Percentiles rank a stretch among this genome's conserved stretches.
These are phyloP conservation scores for Ceyx melanurus DNA, from an alignment of 2,113 vertebrate genomes.

Conservation along the genomic window DNA sequence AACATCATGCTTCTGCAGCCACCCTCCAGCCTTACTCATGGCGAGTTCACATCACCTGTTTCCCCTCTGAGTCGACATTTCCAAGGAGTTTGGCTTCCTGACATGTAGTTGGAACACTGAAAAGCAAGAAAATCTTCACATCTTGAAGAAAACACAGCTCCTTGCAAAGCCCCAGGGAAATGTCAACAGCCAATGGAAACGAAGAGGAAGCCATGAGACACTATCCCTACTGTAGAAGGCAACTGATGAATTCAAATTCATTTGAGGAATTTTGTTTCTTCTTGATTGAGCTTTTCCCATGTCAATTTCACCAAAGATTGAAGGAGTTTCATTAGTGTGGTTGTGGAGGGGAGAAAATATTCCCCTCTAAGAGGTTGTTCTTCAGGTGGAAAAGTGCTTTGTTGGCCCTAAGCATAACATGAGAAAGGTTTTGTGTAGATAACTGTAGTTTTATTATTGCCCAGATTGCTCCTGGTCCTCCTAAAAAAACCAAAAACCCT, in stretches of 20 bases:
- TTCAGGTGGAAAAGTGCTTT: neutral
- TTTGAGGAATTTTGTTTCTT: neutral
- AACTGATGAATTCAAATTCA: neutral
- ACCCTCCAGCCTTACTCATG: slow-evolving; percentile 48
- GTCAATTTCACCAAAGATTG: neutral
- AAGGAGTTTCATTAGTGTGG: neutral
- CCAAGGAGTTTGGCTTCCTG: slow-evolving; percentile 60
- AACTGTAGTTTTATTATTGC: neutral
- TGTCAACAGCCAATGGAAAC: neutral
- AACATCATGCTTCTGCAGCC: neutral
- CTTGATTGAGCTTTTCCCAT: neutral
- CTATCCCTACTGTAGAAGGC: neutral
- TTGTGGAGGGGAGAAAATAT: neutral
- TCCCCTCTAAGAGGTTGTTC: neutral
- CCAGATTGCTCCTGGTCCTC: neutral
- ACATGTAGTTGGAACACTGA: slow-evolving; percentile 1
- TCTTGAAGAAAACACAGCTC: neutral
- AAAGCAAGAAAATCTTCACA: slow-evolving; percentile 1
- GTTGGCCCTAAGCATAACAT: neutral
- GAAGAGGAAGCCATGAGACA: neutral
- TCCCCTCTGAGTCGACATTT: slow-evolving; percentile 59
- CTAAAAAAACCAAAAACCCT: neutral
- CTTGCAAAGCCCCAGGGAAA: neutral
- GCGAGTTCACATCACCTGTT: slow-evolving; percentile 62
- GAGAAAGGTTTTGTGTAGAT: neutral